Conservation (phyloP, 2,888 invertebrate genomes). For the Uropetala carovei region DNA sequence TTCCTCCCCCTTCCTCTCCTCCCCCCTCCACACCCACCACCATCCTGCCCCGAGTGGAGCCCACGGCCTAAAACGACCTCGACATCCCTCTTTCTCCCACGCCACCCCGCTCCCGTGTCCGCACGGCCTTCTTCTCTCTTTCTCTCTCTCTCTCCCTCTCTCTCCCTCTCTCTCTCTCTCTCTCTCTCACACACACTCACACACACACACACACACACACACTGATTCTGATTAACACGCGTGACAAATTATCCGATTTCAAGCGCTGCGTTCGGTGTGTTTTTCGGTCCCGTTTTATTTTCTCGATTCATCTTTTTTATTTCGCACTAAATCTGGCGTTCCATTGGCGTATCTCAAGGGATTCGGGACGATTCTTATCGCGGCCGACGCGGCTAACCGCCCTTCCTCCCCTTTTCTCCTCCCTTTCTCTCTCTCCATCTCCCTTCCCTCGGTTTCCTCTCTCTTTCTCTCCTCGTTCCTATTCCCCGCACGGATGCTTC, state of each 20-base stretch:
- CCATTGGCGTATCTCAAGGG: conserved; percentile 31
- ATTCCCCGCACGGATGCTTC: background rate
- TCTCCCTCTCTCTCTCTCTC: background rate
- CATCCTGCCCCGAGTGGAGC: background rate
- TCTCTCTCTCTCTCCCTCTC: background rate
- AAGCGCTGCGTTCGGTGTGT: background rate
- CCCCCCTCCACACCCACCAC: background rate
- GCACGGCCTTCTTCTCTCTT: background rate
- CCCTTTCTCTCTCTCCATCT: background rate
- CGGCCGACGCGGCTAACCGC: conserved; percentile 41
- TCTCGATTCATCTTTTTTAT: conserved; percentile 22
- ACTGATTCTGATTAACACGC: conserved; percentile 49
- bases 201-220: background rate
- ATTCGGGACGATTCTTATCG: conserved; percentile 47
- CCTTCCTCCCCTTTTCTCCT: background rate
- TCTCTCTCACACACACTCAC: background rate
- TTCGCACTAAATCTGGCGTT: background rate
- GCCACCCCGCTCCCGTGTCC: background rate
- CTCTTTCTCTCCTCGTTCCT: background rate
- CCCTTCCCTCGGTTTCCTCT: background rate
- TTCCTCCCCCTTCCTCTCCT: background rate
- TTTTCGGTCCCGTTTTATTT: conserved; percentile 24
- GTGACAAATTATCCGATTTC: conserved; percentile 50
- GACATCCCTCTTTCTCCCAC: background rate
- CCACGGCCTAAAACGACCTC: conserved; percentile 39